Evolutionary conservation across 2,797 vertebrate genomes (phyloP).

Genomic region (Sus cebifrons): DNA sequence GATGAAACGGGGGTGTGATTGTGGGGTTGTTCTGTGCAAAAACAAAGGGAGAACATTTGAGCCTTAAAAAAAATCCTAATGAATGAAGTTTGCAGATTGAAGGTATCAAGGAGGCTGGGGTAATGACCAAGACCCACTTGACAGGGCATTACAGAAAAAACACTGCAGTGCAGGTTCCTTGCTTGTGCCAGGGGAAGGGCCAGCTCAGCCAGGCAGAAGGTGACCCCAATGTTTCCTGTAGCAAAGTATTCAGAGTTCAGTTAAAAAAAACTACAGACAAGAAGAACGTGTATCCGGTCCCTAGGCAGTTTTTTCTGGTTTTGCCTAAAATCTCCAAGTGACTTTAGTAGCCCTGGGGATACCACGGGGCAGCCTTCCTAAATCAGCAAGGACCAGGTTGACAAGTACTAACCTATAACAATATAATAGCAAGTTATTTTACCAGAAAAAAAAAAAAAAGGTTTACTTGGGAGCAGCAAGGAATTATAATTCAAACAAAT

Average conservation of each 20-base stretch:
- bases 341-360: neutral
- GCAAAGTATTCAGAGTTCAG: neutral
- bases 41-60: neutral
- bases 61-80: neutral
- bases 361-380: too few relatives aligned
- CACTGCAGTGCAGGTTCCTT: too few relatives aligned
- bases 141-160: neutral
- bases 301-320: neutral
- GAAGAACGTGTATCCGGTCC: neutral
- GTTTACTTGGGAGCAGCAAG: neutral
- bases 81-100: neutral
- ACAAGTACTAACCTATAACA: neutral
- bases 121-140: neutral
- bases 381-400: neutral
- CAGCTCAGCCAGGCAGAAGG: too few relatives aligned
- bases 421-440: neutral
- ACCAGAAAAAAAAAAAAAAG: neutral
- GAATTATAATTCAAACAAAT: neutral
- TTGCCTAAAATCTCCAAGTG: neutral
- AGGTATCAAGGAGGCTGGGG: neutral
- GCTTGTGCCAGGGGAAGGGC: rapidly evolving
- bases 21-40: rapidly evolving
- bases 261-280: neutral
- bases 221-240: neutral
- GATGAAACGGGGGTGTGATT: neutral